Conservation (phyloP, 1,140 invertebrate species). For the Drosophila kepulauana region DNA sequence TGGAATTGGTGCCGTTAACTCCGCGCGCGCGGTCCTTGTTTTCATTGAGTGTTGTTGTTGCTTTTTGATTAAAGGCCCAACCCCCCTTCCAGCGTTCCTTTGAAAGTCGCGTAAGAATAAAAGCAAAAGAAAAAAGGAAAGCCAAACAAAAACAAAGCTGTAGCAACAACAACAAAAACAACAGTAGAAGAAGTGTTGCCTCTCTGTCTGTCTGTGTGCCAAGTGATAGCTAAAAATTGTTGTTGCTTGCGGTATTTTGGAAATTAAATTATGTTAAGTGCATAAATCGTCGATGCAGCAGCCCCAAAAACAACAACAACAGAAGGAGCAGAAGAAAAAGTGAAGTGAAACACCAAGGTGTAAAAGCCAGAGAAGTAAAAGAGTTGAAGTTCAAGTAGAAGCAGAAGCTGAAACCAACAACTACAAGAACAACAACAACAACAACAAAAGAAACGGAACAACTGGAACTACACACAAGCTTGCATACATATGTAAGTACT, state of each 20-base stretch:
- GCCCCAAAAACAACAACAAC: conserved; percentile 11
- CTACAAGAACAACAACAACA: neutral
- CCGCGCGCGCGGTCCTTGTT: conserved; percentile 34
- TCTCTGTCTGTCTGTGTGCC: conserved; percentile 39
- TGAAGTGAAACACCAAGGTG: conserved; percentile 48
- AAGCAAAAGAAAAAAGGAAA: conserved; percentile 46
- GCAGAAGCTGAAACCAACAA: conserved; percentile 3
- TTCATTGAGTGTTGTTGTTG: conserved; percentile 53
- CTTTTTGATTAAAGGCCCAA: conserved; percentile 50
- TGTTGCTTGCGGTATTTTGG: conserved; percentile 61
- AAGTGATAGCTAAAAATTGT: conserved; percentile 64
- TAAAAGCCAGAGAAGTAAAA: conserved; percentile 41
- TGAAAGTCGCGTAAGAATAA: conserved; percentile 24
- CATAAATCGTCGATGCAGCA: conserved; percentile 58
- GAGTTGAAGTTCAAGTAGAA: conserved; percentile 42
- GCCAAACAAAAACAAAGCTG: conserved; percentile 56
- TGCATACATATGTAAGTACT: conserved; percentile 5
- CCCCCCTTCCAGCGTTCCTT: neutral
- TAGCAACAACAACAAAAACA: conserved; percentile 47
- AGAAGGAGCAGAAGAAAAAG: conserved; percentile 20
- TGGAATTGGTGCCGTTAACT: conserved; percentile 32
- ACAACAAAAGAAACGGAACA: conserved; percentile 8
- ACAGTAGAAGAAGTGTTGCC: conserved; percentile 21
- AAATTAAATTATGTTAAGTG: conserved; percentile 82
- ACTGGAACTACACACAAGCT: conserved; percentile 3